These are phyloP conservation scores for Proteles cristata DNA, from an alignment of 2,113 vertebrate species.

Conservation along the genomic window DNA sequence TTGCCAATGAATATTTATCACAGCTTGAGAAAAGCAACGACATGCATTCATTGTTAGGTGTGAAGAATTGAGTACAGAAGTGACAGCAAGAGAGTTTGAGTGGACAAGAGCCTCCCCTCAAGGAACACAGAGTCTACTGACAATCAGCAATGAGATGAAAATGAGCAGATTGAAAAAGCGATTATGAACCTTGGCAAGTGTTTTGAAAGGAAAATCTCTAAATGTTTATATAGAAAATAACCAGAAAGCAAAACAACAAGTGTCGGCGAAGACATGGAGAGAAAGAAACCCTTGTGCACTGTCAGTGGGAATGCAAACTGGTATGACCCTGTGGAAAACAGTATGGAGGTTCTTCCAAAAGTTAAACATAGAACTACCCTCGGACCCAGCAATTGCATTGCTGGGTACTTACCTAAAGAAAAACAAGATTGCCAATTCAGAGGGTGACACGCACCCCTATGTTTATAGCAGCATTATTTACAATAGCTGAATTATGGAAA, in stretches of 20 bases:
- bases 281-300: background rate
- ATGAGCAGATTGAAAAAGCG: background rate
- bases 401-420: background rate
- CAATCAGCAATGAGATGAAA: background rate
- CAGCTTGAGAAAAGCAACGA: background rate
- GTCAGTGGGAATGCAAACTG: background rate
- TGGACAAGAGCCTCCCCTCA: background rate
- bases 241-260: background rate
- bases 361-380: background rate
- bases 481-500: background rate
- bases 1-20: background rate
- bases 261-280: background rate
- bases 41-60: background rate
- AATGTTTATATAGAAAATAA: background rate
- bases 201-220: background rate
- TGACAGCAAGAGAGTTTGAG: too few species aligned
- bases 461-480: background rate
- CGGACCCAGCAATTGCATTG: background rate
- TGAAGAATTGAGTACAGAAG: background rate
- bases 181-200: background rate
- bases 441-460: background rate
- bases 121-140: background rate
- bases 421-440: background rate
- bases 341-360: background rate
- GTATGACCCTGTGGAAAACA: background rate